Percentiles rank a stretch among this genome's conserved stretches.
Evolutionary conservation across 2,888 invertebrate genomes (phyloP).

Genomic region (Pristionchus fissidentatus): DNA sequence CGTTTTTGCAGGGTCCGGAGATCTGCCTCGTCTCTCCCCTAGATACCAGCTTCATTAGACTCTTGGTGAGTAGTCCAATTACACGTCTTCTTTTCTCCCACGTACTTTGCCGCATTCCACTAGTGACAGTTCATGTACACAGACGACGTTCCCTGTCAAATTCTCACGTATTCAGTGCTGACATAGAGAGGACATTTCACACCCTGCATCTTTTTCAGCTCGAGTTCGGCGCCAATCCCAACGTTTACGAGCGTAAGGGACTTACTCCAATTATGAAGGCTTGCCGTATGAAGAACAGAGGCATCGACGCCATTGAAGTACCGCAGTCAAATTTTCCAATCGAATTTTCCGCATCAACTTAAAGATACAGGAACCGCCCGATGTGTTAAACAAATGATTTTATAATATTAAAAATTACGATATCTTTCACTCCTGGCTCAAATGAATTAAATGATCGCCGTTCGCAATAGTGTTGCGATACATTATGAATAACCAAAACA

Average conservation of each 20-base stretch:
- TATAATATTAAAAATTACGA: too few relatives aligned
- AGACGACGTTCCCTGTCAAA: too few relatives aligned
- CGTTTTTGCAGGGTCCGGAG: slow-evolving; percentile 78
- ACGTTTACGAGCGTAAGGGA: slow-evolving; percentile 88
- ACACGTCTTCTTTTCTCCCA: neutral
- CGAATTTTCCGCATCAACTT: neutral
- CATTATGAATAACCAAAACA: too few relatives aligned
- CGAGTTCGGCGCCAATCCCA: slow-evolving; percentile 89
- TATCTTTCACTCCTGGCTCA: too few relatives aligned
- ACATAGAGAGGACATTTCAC: too few relatives aligned
- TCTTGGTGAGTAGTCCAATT: slow-evolving; percentile 80
- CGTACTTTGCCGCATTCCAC: neutral
- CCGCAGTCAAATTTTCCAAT: neutral
- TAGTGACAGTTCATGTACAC: neutral
- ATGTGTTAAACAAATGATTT: neutral
- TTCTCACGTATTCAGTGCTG: too few relatives aligned
- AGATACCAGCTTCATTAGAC: slow-evolving; percentile 82
- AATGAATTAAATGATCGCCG: too few relatives aligned
- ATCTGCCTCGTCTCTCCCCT: slow-evolving; percentile 88
- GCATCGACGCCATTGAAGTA: slow-evolving; percentile 81
- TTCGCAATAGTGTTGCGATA: too few relatives aligned
- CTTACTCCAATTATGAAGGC: slow-evolving; percentile 93
- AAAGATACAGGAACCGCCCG: neutral
- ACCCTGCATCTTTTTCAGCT: too few relatives aligned
- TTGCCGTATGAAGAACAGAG: slow-evolving; percentile 85